A percentile compares a stretch with the other conserved stretches of the same genome.
Evolutionary conservation across 2,113 vertebrate species (phyloP).

Genomic region (Ictalurus furcatus): DNA sequence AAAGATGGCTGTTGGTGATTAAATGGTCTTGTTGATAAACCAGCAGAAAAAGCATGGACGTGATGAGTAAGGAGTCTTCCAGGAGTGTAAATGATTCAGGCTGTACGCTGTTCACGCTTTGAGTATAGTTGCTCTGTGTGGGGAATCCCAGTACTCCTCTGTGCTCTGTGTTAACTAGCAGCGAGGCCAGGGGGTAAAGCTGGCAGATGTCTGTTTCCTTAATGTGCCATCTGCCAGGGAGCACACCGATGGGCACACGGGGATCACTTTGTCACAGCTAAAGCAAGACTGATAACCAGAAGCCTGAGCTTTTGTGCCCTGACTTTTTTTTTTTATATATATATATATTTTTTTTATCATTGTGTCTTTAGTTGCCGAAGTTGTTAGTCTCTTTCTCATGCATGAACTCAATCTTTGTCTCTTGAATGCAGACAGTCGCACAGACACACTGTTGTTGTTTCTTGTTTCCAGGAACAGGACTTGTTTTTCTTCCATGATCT

Average conservation of each 20-base stretch:
- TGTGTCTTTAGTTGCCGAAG: neutral
- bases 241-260: conserved; percentile 35
- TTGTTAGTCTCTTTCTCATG: neutral
- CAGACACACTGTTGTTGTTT: conserved; percentile 8
- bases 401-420: neutral
- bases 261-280: conserved; percentile 50
- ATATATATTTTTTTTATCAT: no score
- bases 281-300: conserved; percentile 45
- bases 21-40: conserved; percentile 10
- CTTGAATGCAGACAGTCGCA: neutral
- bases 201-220: conserved; percentile 53
- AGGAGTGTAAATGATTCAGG: conserved; percentile 32
- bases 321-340: neutral
- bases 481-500: conserved; percentile 98
- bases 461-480: conserved; percentile 85
- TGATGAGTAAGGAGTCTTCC: conserved; percentile 8
- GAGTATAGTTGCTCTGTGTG: conserved; percentile 11
- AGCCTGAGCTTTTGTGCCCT: neutral
- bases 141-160: conserved; percentile 31
- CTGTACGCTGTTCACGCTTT: conserved; percentile 27
- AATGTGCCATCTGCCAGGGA: conserved; percentile 55
- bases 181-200: conserved; percentile 45
- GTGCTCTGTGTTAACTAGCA: conserved; percentile 39
- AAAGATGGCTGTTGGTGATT: neutral
- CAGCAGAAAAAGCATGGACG: neutral